These are phyloP conservation scores for Cecidostiba fungosa DNA, from an alignment of 2,888 invertebrate species.

Conservation along the genomic window DNA sequence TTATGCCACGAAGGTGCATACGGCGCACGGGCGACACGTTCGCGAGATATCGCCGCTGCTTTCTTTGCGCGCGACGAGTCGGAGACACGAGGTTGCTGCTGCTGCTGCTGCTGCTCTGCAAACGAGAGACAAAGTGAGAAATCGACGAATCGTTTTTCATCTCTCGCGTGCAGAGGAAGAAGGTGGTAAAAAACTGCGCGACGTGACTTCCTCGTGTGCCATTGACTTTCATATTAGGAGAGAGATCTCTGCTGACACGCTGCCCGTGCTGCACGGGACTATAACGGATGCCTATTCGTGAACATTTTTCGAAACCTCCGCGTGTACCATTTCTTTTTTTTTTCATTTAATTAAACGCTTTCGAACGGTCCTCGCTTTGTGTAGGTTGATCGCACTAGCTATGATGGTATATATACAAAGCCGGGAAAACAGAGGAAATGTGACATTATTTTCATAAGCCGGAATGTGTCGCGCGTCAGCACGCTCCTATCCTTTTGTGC, in stretches of 20 bases:
- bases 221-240: slow-evolving; percentile 59
- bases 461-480: slow-evolving; percentile 2
- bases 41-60: slow-evolving; percentile 25
- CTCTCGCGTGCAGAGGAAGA: slow-evolving; percentile 6
- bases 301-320: background rate
- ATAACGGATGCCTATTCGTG: slow-evolving; percentile 32
- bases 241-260: slow-evolving; percentile 11
- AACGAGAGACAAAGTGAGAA: slow-evolving; percentile 58
- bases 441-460: slow-evolving; percentile 45
- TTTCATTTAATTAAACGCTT: background rate
- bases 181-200: slow-evolving; percentile 20
- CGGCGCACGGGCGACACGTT: slow-evolving; percentile 43
- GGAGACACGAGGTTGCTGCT: background rate
- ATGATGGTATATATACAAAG: background rate
- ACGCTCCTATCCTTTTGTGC: background rate
- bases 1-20: slow-evolving; percentile 55
- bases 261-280: background rate
- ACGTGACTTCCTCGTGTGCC: slow-evolving; percentile 51
- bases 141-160: slow-evolving; percentile 58
- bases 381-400: background rate
- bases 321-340: background rate
- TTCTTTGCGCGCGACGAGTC: background rate
- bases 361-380: background rate
- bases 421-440: slow-evolving; percentile 13
- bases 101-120: background rate